Evolutionary conservation across 2,797 vertebrate species (phyloP).

Genomic region (Poecilia gillii): DNA sequence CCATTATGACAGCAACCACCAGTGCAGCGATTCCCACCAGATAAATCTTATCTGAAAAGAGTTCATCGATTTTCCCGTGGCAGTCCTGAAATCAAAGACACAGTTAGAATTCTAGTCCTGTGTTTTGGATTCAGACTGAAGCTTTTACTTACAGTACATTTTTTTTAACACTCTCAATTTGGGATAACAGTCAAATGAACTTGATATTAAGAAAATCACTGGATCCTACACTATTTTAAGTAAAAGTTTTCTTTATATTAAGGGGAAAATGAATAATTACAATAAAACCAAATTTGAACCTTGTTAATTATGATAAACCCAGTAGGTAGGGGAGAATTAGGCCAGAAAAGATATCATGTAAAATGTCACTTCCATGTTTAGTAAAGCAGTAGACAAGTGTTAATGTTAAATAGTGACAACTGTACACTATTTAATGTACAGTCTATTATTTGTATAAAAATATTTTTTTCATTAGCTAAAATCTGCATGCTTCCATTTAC

Average conservation of each 20-base stretch:
- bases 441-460: too few relatives aligned
- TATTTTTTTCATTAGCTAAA: too few relatives aligned
- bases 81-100: constrained; percentile 72
- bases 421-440: too few relatives aligned
- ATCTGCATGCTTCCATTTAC: too few relatives aligned
- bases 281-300: background rate
- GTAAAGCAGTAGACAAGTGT: background rate
- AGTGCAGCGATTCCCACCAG: constrained; percentile 91
- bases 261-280: background rate
- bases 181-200: background rate
- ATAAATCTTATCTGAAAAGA: constrained; percentile 92
- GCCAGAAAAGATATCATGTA: background rate
- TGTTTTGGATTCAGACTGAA: background rate
- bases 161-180: background rate
- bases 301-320: background rate
- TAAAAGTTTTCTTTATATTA: background rate
- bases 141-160: background rate
- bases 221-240: background rate
- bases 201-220: background rate
- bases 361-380: background rate
- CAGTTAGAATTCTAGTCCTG: background rate
- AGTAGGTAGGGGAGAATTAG: background rate
- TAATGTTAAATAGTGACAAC: too few relatives aligned
- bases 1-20: constrained; percentile 96
- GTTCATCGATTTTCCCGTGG: constrained; percentile 83